Conservation (phyloP, 2,888 invertebrate species). For the Galerucella calmariensis region DNA sequence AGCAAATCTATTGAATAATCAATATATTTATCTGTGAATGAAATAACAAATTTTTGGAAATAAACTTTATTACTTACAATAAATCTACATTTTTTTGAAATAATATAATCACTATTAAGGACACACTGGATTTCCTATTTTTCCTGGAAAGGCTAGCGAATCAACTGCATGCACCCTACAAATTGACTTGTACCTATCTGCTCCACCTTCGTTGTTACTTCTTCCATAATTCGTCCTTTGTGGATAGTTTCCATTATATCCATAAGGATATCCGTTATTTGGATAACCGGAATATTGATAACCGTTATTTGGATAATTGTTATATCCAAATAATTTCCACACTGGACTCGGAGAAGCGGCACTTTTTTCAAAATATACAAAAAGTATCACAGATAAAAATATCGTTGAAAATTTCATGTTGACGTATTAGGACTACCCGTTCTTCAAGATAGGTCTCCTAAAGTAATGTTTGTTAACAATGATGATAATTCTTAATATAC, state of each 20-base stretch:
- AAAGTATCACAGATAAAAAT: neutral
- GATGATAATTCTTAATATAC: conserved; percentile 18
- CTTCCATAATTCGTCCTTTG: conserved; percentile 42
- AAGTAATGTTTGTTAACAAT: conserved; percentile 9
- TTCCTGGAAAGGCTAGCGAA: conserved; percentile 70
- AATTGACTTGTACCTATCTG: conserved; percentile 75
- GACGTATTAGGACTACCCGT: neutral
- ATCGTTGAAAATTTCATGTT: conserved; percentile 9
- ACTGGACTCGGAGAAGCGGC: conserved; percentile 9
- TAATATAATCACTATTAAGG: conserved; percentile 42
- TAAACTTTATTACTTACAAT: conserved; percentile 13
- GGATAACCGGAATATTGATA: conserved; percentile 17
- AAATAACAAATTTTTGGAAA: neutral
- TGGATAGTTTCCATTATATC: conserved; percentile 35
- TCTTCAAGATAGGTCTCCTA: neutral
- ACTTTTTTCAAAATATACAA: neutral
- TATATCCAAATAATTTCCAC: conserved; percentile 39
- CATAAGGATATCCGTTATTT: conserved; percentile 26
- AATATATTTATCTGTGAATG: too few relatives aligned
- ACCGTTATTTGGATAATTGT: conserved; percentile 18
- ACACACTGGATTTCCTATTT: conserved; percentile 53
- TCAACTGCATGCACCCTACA: conserved; percentile 75
- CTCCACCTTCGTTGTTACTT: conserved; percentile 58
- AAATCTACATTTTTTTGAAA: neutral
- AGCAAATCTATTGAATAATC: too few relatives aligned